Percentiles rank a stretch among this genome's conserved stretches.
These are phyloP conservation scores for Centruroides vittatus DNA, from an alignment of 1,140 invertebrate species.

Conservation along the genomic window DNA sequence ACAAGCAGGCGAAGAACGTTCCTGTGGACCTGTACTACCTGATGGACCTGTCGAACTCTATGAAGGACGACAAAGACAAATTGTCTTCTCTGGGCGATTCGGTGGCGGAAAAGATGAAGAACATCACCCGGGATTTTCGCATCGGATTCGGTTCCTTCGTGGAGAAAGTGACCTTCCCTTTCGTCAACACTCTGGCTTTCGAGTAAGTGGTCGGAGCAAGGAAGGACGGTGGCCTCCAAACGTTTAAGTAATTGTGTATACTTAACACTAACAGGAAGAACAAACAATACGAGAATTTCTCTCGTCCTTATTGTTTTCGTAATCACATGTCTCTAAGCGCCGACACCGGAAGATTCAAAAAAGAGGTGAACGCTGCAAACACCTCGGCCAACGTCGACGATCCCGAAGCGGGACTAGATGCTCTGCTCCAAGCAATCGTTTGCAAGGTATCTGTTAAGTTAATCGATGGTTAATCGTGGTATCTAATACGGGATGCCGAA, in stretches of 20 bases:
- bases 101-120: conserved; percentile 43
- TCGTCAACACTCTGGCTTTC: conserved; percentile 44
- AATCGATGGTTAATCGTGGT: too few relatives aligned
- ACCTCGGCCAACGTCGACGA: conserved; percentile 96
- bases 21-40: conserved; percentile 80
- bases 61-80: conserved; percentile 53
- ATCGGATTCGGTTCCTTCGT: conserved; percentile 97
- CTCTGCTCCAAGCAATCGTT: conserved; percentile 70
- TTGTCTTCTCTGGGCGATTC: conserved; percentile 43
- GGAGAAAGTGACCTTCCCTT: conserved; percentile 96
- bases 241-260: too few relatives aligned
- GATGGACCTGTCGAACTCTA: conserved; percentile 68
- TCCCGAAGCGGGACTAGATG: conserved; percentile 98
- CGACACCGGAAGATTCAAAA: conserved; percentile 46
- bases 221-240: too few relatives aligned
- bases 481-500: too few relatives aligned
- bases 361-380: conserved; percentile 26
- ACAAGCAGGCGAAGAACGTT: conserved; percentile 53
- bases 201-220: conserved; percentile 25
- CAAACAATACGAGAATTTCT: too few relatives aligned
- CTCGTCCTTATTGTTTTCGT: conserved; percentile 71
- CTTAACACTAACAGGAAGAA: too few relatives aligned
- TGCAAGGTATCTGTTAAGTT: conserved; percentile 10
- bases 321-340: conserved; percentile 78
- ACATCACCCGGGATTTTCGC: conserved; percentile 84